phyloP scores from a whole-genome alignment of 2,113 vertebrate species.

The Pelmatolapia mariae region DNA sequence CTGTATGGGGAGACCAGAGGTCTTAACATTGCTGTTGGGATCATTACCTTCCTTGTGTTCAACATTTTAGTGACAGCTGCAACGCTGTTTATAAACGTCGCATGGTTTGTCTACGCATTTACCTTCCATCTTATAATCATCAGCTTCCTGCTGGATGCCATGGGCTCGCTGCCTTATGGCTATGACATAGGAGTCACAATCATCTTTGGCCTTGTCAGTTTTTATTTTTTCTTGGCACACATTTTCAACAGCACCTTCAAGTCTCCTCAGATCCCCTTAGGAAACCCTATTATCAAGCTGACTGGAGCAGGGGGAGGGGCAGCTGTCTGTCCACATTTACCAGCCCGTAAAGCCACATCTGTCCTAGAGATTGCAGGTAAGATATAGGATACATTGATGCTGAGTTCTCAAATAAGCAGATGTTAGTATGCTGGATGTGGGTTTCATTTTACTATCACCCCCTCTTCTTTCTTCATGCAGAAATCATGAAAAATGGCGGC shows the following conservation, averaged over 20 bases:
- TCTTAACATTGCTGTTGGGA: constrained; percentile 75
- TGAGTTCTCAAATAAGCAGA: not conserved
- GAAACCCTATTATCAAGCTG: constrained; percentile 73
- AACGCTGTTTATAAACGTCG: constrained; percentile 71
- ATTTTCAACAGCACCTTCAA: constrained; percentile 76
- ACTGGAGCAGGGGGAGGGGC: constrained; percentile 62
- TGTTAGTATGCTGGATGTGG: not conserved
- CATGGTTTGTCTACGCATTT: constrained; percentile 80
- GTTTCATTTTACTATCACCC: not conserved
- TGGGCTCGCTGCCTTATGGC: constrained; percentile 69
- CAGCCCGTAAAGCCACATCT: constrained; percentile 78
- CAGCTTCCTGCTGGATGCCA: constrained; percentile 82
- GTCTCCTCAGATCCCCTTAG: constrained; percentile 74
- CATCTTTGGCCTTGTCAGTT: constrained; percentile 83
- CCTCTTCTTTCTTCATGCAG: constrained; percentile 41
- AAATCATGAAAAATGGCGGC: constrained; percentile 85
- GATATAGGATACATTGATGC: not conserved
- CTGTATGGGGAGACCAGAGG: constrained; percentile 70
- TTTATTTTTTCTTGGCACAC: constrained; percentile 83
- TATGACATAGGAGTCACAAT: constrained; percentile 80
- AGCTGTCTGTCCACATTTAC: constrained; percentile 75
- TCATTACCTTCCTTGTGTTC: constrained; percentile 80
- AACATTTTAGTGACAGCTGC: constrained; percentile 76
- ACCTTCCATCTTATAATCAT: constrained; percentile 78
- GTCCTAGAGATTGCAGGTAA: constrained; percentile 84